Evolutionary conservation across 2,113 vertebrate genomes (phyloP).

Genomic region (Poecile atricapillus): DNA sequence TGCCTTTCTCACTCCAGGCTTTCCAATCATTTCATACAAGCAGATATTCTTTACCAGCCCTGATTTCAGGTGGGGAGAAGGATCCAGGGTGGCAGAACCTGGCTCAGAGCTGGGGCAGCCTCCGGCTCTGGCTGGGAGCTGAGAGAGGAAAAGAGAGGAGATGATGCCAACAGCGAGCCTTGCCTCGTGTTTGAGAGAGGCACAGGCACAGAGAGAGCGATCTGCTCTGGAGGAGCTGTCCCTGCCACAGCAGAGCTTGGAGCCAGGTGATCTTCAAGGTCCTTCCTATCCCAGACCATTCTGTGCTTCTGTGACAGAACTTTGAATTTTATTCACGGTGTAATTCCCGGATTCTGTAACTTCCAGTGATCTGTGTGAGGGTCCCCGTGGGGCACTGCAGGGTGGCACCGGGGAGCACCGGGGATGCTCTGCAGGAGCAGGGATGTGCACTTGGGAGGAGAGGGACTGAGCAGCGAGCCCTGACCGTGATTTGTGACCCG

Average conservation of each 20-base stretch:
- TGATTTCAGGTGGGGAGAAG: neutral
- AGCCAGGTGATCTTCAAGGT: neutral
- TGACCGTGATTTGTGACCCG: too few species aligned
- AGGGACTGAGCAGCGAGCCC: too few species aligned
- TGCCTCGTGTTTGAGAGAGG: too few species aligned
- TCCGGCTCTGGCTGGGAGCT: neutral
- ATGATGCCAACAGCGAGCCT: neutral
- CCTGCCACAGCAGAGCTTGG: neutral
- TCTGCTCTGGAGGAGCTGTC: neutral
- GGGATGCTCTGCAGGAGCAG: neutral
- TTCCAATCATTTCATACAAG: neutral
- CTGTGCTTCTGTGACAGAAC: neutral
- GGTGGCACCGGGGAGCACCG: neutral
- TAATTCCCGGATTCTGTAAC: neutral
- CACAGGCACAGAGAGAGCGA: neutral
- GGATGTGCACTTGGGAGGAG: neutral
- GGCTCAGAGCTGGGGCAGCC: neutral
- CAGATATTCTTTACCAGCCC: neutral
- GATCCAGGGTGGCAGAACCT: neutral
- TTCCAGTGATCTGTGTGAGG: too few species aligned
- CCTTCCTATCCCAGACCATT: neutral
- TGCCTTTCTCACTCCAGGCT: neutral
- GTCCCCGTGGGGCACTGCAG: too few species aligned
- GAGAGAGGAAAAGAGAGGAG: neutral
- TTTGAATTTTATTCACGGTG: neutral